Percentiles rank a stretch among this genome's conserved stretches.
These are phyloP conservation scores for Linnaemya tessellans DNA, from an alignment of 2,888 invertebrate species.

Conservation along the genomic window DNA sequence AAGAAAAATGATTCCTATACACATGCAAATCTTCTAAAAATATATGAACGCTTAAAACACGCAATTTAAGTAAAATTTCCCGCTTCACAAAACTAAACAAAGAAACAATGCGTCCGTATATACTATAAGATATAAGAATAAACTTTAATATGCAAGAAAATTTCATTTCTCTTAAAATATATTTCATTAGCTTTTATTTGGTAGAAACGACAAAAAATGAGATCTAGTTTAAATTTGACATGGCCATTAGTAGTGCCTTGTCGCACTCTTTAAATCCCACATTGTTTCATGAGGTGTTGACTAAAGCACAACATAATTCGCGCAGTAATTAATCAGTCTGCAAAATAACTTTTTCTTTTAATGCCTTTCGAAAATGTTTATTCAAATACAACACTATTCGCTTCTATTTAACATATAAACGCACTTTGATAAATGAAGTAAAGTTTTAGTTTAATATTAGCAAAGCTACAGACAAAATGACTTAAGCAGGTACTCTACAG, in stretches of 20 bases:
- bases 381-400: constrained; percentile 17
- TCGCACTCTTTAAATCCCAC: not conserved
- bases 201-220: too few relatives aligned
- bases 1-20: too few relatives aligned
- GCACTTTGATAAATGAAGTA: constrained; percentile 25
- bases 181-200: too few relatives aligned
- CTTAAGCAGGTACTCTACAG: not conserved
- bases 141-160: too few relatives aligned
- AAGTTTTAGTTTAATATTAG: constrained; percentile 4
- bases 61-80: too few relatives aligned
- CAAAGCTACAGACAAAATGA: not conserved
- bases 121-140: too few relatives aligned
- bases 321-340: constrained; percentile 48
- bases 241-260: not conserved
- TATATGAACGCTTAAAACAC: too few relatives aligned
- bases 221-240: too few relatives aligned
- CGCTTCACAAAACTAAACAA: too few relatives aligned
- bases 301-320: constrained; percentile 14
- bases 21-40: too few relatives aligned
- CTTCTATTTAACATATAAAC: constrained; percentile 7
- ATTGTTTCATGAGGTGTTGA: constrained; percentile 22
- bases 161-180: too few relatives aligned
- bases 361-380: constrained; percentile 9
- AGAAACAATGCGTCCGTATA: too few relatives aligned
- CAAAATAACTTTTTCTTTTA: constrained; percentile 11